A percentile compares a stretch with the other conserved stretches of the same genome.
Conservation (phyloP, 23 tunicate species). For the Trididemnum miniatum region DNA sequence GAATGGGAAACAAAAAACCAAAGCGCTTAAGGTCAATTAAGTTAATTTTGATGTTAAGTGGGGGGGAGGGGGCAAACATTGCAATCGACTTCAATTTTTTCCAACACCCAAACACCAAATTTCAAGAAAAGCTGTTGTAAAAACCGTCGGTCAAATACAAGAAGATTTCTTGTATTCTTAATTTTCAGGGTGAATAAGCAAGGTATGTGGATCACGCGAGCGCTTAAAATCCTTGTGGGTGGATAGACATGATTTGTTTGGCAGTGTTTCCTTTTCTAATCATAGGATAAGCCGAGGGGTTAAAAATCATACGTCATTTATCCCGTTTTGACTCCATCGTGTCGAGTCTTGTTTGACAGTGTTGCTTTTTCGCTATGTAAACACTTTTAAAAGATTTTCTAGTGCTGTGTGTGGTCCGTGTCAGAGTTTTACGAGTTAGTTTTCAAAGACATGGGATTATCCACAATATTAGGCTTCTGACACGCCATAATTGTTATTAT, state of each 20-base stretch:
- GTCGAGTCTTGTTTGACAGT: constrained; percentile 1
- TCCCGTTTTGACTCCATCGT: neutral
- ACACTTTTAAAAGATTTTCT: constrained; percentile 14
- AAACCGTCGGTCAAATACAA: too few relatives aligned
- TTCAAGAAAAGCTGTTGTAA: too few relatives aligned
- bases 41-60: too few relatives aligned
- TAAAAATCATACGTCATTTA: neutral
- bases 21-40: too few relatives aligned
- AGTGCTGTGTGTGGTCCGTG: neutral
- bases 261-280: neutral
- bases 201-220: too few relatives aligned
- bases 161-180: too few relatives aligned
- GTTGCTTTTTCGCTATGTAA: constrained; percentile 15
- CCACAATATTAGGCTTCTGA: neutral
- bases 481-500: neutral
- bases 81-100: too few relatives aligned
- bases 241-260: neutral
- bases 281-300: neutral
- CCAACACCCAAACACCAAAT: too few relatives aligned
- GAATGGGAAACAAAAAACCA: too few relatives aligned
- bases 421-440: neutral
- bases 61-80: too few relatives aligned
- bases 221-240: neutral
- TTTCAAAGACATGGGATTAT: neutral
- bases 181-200: too few relatives aligned